Conservation (phyloP, 2,888 invertebrate genomes). For the Drosophila tripunctata region DNA sequence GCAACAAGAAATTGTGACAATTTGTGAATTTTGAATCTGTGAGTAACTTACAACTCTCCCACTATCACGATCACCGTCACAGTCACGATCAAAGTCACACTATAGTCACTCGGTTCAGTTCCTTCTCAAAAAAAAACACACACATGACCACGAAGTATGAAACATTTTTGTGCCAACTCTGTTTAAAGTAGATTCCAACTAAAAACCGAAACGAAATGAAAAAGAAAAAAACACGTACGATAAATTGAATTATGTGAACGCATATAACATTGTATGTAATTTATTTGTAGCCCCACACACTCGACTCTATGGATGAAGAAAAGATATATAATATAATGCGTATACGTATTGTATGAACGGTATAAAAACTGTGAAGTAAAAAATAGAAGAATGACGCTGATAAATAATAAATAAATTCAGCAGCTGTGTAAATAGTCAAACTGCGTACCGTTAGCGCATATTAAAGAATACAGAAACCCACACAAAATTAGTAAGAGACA, state of each 20-base stretch:
- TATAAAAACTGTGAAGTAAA: slow-evolving; percentile 19
- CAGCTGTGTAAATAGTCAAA: slow-evolving; percentile 77
- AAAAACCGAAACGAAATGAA: slow-evolving; percentile 18
- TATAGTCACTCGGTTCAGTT: slow-evolving; percentile 63
- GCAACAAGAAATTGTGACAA: slow-evolving; percentile 19
- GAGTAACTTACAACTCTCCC: slow-evolving; percentile 39
- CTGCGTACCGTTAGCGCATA: slow-evolving; percentile 53
- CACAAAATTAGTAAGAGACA: slow-evolving; percentile 13
- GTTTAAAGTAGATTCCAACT: slow-evolving; percentile 59
- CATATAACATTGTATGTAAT: slow-evolving; percentile 61
- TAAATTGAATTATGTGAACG: slow-evolving; percentile 58
- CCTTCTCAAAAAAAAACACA: slow-evolving; percentile 49
- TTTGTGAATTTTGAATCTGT: slow-evolving; percentile 24
- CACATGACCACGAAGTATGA: slow-evolving; percentile 37
- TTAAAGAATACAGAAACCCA: slow-evolving; percentile 30
- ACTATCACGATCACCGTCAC: slow-evolving; percentile 31
- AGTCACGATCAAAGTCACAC: no score
- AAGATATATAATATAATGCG: neutral
- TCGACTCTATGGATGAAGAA: slow-evolving; percentile 19
- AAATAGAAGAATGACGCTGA: slow-evolving; percentile 34
- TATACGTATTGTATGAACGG: no score
- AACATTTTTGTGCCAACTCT: slow-evolving; percentile 75
- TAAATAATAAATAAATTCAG: slow-evolving; percentile 57
- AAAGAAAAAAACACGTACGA: slow-evolving; percentile 43
- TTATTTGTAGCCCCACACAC: slow-evolving; percentile 46